Evolutionary conservation across 2,113 vertebrate genomes (phyloP).

Genomic region (Pituophis catenifer): DNA sequence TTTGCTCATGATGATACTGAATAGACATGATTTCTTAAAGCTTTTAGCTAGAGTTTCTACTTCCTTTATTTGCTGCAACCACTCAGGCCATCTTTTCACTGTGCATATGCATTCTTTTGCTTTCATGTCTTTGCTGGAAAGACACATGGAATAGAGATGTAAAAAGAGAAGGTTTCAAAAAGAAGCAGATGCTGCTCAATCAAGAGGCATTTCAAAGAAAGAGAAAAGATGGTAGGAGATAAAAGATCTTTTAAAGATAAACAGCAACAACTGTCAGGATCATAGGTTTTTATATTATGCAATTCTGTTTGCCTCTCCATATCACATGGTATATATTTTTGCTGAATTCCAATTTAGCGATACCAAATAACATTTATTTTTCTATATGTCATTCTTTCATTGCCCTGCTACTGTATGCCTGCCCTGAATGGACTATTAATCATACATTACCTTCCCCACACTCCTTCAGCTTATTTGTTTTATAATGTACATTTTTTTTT

Average conservation of each 20-base stretch:
- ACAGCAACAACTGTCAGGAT: slow-evolving; percentile 14
- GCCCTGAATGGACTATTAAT: not conserved
- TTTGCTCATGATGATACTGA: not conserved
- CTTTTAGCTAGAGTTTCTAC: not conserved
- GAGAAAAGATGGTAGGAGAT: slow-evolving; percentile 59
- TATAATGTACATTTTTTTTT: too few relatives aligned
- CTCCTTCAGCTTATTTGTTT: not conserved
- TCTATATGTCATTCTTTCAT: slow-evolving; percentile 1
- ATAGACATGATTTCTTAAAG: not conserved
- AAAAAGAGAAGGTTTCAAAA: slow-evolving; percentile 54
- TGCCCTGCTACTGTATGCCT: not conserved
- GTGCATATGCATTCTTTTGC: slow-evolving; percentile 57
- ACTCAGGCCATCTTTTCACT: slow-evolving; percentile 48
- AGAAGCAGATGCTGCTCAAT: slow-evolving; percentile 65
- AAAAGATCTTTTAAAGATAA: slow-evolving; percentile 33
- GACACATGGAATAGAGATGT: slow-evolving; percentile 58
- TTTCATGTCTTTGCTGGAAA: slow-evolving; percentile 38
- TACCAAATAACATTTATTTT: slow-evolving; percentile 31
- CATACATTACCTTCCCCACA: rapidly evolving
- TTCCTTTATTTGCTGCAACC: not conserved
- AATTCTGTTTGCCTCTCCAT: slow-evolving; percentile 37
- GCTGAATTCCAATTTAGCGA: slow-evolving; percentile 34
- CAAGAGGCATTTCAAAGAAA: slow-evolving; percentile 63
- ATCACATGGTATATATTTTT: slow-evolving; percentile 9
- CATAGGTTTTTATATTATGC: slow-evolving; percentile 23